Evolutionary conservation across 2,113 vertebrate species (phyloP).

Genomic region (Stigmatopora nigra): DNA sequence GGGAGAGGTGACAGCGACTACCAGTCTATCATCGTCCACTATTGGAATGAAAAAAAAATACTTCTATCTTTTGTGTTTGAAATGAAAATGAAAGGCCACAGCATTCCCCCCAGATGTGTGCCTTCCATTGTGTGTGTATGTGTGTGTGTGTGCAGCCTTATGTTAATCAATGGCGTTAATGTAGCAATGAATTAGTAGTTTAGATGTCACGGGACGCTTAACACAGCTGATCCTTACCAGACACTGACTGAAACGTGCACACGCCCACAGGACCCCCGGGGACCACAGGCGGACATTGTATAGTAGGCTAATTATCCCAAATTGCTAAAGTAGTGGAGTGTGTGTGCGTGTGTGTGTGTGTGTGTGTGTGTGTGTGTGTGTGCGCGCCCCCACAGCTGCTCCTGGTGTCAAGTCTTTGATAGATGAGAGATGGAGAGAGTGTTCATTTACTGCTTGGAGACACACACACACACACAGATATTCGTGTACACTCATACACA

Average conservation of each 20-base stretch:
- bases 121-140: slow-evolving; percentile 28
- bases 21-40: too few relatives aligned
- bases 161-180: slow-evolving; percentile 77
- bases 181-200: slow-evolving; percentile 78
- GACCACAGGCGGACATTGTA: slow-evolving; percentile 67
- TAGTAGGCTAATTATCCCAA: slow-evolving; percentile 69
- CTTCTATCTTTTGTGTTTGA: slow-evolving; percentile 13
- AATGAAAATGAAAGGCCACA: slow-evolving; percentile 53
- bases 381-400: slow-evolving; percentile 59
- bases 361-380: slow-evolving; percentile 27
- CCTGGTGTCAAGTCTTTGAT: slow-evolving; percentile 67
- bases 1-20: too few relatives aligned
- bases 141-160: slow-evolving; percentile 51
- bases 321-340: slow-evolving; percentile 65
- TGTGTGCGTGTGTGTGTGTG: slow-evolving; percentile 33
- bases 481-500: slow-evolving; percentile 23
- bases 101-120: slow-evolving; percentile 49
- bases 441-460: slow-evolving; percentile 64
- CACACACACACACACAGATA: slow-evolving; percentile 29
- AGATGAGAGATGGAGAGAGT: slow-evolving; percentile 69
- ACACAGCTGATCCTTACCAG: slow-evolving; percentile 72
- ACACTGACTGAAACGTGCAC: slow-evolving; percentile 33
- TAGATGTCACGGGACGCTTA: slow-evolving; percentile 76
- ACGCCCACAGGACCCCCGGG: slow-evolving; percentile 52
- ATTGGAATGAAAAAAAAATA: neutral